Conservation (phyloP, 2,888 invertebrate genomes). For the Ophioninae sp. region DNA sequence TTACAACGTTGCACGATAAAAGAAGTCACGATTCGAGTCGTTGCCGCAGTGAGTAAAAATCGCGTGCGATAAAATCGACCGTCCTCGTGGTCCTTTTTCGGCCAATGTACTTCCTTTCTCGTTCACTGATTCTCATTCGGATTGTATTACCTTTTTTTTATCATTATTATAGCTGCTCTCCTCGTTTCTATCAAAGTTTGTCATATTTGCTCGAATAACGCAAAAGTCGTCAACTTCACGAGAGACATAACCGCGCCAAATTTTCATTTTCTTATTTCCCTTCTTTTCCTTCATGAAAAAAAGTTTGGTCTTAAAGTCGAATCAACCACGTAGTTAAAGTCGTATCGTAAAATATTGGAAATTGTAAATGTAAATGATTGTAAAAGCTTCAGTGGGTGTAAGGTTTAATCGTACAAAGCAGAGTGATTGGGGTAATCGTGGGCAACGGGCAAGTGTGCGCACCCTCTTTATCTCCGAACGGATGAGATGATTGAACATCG, state of each 20-base stretch:
- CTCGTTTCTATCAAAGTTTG: background rate
- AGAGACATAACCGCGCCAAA: slow-evolving; percentile 6
- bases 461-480: too few species aligned
- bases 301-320: background rate
- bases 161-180: background rate
- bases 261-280: slow-evolving; percentile 5
- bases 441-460: too few species aligned
- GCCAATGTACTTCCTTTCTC: background rate
- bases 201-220: background rate
- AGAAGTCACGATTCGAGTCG: background rate
- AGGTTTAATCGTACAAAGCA: too few species aligned
- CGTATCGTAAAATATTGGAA: too few species aligned
- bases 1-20: slow-evolving; percentile 1
- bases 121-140: background rate
- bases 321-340: background rate
- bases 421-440: too few species aligned
- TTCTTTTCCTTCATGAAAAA: background rate
- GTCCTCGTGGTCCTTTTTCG: background rate
- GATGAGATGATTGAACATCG: too few species aligned
- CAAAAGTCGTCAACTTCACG: slow-evolving; percentile 1
- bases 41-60: background rate
- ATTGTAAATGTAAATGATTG: too few species aligned
- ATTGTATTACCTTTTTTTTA: background rate
- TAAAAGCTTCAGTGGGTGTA: background rate
- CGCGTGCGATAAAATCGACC: slow-evolving; percentile 22